phyloP scores from a whole-genome alignment of 2,797 vertebrate species.

The Melanotaenia maccullochi region DNA sequence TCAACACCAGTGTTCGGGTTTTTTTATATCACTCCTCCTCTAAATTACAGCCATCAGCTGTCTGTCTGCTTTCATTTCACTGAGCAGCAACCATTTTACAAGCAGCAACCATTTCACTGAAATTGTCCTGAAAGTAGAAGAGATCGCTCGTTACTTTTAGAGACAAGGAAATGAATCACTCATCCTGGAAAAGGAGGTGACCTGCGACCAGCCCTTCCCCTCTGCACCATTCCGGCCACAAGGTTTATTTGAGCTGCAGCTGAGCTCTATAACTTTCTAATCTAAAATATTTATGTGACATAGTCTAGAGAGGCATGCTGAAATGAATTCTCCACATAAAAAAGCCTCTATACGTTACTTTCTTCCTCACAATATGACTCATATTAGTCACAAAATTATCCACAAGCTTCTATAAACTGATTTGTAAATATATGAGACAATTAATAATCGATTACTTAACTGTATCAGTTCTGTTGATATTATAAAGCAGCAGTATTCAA shows the following conservation, averaged over 20 bases:
- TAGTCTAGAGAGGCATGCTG: slow-evolving; percentile 48
- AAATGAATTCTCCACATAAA: slow-evolving; percentile 17
- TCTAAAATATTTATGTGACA: slow-evolving; percentile 71
- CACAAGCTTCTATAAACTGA: too few relatives aligned
- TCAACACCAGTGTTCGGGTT: slow-evolving; percentile 20
- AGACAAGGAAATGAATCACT: slow-evolving; percentile 53
- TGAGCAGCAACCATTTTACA: slow-evolving; percentile 34
- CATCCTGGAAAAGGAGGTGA: slow-evolving; percentile 48
- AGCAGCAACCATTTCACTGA: slow-evolving; percentile 19
- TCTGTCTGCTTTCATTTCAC: slow-evolving; percentile 21
- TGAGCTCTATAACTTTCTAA: slow-evolving; percentile 41
- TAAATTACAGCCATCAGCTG: slow-evolving; percentile 43
- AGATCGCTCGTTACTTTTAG: slow-evolving; percentile 36
- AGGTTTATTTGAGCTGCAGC: slow-evolving; percentile 40
- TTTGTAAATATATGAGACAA: too few relatives aligned
- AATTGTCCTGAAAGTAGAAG: slow-evolving; percentile 1
- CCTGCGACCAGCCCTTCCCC: slow-evolving; percentile 31
- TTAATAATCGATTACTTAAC: too few relatives aligned
- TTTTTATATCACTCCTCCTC: slow-evolving; percentile 23
- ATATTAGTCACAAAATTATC: too few relatives aligned
- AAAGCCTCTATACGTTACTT: too few relatives aligned
- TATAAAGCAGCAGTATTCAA: too few relatives aligned
- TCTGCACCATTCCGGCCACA: slow-evolving; percentile 19
- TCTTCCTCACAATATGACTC: too few relatives aligned
- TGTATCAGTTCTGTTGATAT: too few relatives aligned